Evolutionary conservation across 2,113 vertebrate genomes (phyloP).

Genomic region (Python bivittatus): DNA sequence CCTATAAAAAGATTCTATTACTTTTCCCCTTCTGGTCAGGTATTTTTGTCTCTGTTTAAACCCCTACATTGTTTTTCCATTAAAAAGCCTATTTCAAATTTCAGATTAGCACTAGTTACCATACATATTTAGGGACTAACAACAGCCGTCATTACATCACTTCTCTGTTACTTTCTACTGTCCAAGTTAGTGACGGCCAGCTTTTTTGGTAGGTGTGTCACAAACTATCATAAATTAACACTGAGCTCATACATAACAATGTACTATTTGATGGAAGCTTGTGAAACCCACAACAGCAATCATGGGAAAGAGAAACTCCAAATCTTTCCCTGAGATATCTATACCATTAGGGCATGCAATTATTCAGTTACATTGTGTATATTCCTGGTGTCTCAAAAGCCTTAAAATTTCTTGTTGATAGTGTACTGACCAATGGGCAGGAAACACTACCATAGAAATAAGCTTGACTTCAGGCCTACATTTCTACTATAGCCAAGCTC

Average conservation of each 20-base stretch:
- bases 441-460: neutral
- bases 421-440: neutral
- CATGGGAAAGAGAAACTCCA: neutral
- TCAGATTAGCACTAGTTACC: neutral
- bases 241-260: neutral
- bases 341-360: neutral
- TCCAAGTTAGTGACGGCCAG: neutral
- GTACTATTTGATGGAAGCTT: neutral
- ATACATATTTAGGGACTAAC: neutral
- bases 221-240: neutral
- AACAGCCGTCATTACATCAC: neutral
- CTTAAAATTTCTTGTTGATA: neutral
- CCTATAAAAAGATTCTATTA: neutral
- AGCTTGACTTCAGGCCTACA: neutral
- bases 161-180: neutral
- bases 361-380: neutral
- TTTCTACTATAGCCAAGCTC: neutral
- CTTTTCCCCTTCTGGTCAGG: neutral
- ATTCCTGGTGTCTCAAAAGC: neutral
- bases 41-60: neutral
- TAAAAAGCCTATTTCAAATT: neutral
- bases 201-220: neutral
- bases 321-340: neutral
- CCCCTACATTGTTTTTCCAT: neutral
- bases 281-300: neutral